Evolutionary conservation across 2,113 vertebrate species (phyloP).

Genomic region (human): DNA sequence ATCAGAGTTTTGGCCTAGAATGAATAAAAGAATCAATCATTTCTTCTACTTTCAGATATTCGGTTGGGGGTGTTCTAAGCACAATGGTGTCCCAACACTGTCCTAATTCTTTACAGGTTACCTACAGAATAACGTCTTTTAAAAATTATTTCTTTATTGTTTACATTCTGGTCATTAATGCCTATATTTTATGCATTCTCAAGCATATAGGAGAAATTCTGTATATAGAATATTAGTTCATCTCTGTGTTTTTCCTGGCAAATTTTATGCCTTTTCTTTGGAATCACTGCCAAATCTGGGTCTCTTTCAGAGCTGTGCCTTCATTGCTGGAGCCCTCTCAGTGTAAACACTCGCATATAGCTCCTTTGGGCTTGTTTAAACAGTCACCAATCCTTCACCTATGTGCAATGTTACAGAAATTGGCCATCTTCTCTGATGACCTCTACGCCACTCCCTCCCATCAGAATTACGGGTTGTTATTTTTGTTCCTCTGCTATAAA

Average conservation of each 20-base stretch:
- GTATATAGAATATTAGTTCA: background rate
- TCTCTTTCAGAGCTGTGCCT: background rate
- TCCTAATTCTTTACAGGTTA: background rate
- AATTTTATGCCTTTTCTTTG: background rate
- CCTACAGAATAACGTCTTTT: background rate
- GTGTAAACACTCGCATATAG: background rate
- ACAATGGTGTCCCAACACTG: background rate
- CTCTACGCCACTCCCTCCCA: background rate
- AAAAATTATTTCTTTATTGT: background rate
- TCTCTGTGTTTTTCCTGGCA: background rate
- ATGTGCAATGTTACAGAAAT: background rate
- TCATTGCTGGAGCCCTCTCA: rapidly evolving
- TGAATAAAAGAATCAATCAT: background rate
- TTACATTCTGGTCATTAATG: background rate
- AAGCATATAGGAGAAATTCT: background rate
- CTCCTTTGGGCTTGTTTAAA: background rate
- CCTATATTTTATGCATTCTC: background rate
- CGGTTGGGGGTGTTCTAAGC: no score
- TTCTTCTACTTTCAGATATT: background rate
- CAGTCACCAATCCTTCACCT: background rate
- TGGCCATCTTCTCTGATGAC: background rate
- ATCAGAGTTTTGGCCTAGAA: background rate
- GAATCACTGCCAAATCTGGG: background rate
- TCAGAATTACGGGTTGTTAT: background rate
- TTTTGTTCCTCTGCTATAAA: background rate